A percentile compares a stretch with the other conserved stretches of the same genome.
Conservation (phyloP, 2,888 invertebrate species). For the Lepidocyrtoides sp. region DNA sequence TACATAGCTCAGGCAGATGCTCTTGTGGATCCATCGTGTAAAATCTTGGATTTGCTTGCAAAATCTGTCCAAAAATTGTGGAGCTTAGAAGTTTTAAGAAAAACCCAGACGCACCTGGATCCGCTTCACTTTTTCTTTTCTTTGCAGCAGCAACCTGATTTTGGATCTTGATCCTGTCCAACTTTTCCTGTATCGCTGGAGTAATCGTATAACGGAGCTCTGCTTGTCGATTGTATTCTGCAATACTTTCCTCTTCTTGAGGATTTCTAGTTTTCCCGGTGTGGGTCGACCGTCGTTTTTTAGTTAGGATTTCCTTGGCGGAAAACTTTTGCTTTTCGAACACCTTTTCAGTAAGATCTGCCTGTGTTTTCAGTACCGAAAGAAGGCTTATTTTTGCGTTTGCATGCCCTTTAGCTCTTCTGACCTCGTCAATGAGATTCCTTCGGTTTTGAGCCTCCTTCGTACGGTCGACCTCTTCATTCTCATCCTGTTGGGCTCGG, state of each 20-base stretch:
- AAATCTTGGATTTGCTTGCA: slow-evolving; percentile 47
- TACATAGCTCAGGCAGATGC: slow-evolving; percentile 54
- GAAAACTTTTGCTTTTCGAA: slow-evolving; percentile 47
- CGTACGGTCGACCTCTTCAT: too few species aligned
- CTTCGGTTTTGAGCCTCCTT: background rate
- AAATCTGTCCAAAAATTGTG: background rate
- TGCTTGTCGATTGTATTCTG: background rate
- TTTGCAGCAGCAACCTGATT: slow-evolving; percentile 1
- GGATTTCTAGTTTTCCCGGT: too few species aligned
- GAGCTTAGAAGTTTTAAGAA: background rate
- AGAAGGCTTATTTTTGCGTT: slow-evolving; percentile 1
- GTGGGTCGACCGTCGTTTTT: too few species aligned
- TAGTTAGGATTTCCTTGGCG: slow-evolving; percentile 9
- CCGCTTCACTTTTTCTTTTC: background rate
- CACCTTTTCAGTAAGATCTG: background rate
- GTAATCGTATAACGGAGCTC: slow-evolving; percentile 41
- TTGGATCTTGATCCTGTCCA: slow-evolving; percentile 55
- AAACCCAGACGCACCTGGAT: background rate
- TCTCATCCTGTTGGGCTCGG: too few species aligned
- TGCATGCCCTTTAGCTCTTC: background rate
- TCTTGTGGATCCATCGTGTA: slow-evolving; percentile 61
- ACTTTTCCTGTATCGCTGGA: slow-evolving; percentile 57
- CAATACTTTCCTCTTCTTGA: background rate
- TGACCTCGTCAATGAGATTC: slow-evolving; percentile 38
- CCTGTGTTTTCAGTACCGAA: slow-evolving; percentile 31